phyloP scores from a whole-genome alignment of 23 tunicate species.

The Oikopleura dioica region DNA sequence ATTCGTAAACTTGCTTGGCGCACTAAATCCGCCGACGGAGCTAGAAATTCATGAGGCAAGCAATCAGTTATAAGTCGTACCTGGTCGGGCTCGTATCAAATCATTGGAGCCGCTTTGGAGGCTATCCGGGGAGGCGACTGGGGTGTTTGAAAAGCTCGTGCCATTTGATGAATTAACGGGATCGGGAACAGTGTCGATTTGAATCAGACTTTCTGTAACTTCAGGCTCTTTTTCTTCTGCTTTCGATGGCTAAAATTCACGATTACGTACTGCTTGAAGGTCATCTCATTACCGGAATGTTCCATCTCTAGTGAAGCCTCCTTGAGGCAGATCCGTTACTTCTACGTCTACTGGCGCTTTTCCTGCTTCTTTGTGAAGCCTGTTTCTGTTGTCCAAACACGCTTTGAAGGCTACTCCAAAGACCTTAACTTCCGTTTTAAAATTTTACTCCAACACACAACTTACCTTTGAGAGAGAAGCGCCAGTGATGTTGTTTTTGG shows the following conservation, averaged over 20 bases:
- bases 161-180: too few species aligned
- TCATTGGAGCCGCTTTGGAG: too few species aligned
- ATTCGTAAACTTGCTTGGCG: not conserved
- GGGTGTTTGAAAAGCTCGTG: too few species aligned
- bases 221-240: too few species aligned
- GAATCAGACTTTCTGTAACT: too few species aligned
- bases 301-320: conserved; percentile 1
- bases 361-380: conserved; percentile 9
- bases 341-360: conserved; percentile 1
- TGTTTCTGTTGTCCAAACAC: not conserved
- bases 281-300: conserved; percentile 7
- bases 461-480: not conserved
- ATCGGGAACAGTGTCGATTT: too few species aligned
- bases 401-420: conserved; percentile 5
- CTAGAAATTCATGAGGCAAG: not conserved
- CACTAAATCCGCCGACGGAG: not conserved
- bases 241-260: too few species aligned
- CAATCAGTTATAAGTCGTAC: too few species aligned
- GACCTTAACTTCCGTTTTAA: not conserved
- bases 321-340: not conserved
- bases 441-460: not conserved
- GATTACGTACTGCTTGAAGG: too few species aligned
- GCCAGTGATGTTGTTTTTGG: conserved; percentile 9
- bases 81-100: too few species aligned
- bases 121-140: too few species aligned